Conservation (phyloP, 2,888 invertebrate species). For the Ferrisia virgata region DNA sequence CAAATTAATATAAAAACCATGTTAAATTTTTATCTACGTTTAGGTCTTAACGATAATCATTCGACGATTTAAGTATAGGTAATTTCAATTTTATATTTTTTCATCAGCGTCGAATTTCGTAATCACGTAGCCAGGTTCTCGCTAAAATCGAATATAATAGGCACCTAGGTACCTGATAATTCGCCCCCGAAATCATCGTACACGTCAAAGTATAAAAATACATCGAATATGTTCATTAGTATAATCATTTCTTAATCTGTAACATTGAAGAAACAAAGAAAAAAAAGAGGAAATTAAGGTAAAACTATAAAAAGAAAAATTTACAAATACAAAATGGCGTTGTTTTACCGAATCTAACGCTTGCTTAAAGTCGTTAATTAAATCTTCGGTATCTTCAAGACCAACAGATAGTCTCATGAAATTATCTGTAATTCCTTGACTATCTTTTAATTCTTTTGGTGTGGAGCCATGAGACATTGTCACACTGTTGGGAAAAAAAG, state of each 20-base stretch:
- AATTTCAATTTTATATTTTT: background rate
- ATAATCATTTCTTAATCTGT: background rate
- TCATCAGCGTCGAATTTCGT: background rate
- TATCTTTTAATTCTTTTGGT: constrained; percentile 67
- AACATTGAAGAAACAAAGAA: too few species aligned
- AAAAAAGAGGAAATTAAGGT: too few species aligned
- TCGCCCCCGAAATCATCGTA: background rate
- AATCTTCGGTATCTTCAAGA: constrained; percentile 79
- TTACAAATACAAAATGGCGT: background rate
- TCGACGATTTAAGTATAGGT: background rate
- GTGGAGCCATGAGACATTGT: constrained; percentile 95
- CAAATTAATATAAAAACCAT: background rate
- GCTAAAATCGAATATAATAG: too few species aligned
- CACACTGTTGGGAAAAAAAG: constrained; percentile 59
- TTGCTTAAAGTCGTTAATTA: constrained; percentile 77
- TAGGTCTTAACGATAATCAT: background rate
- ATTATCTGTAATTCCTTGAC: constrained; percentile 77
- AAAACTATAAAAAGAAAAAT: background rate
- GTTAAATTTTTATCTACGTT: background rate
- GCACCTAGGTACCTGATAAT: background rate
- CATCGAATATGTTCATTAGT: background rate
- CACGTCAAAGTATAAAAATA: background rate
- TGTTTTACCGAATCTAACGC: constrained; percentile 55
- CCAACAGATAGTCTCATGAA: constrained; percentile 87
- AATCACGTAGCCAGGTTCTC: background rate